These are phyloP conservation scores for Lepisosteus osseus DNA, from an alignment of 2,113 vertebrate genomes.

Conservation along the genomic window DNA sequence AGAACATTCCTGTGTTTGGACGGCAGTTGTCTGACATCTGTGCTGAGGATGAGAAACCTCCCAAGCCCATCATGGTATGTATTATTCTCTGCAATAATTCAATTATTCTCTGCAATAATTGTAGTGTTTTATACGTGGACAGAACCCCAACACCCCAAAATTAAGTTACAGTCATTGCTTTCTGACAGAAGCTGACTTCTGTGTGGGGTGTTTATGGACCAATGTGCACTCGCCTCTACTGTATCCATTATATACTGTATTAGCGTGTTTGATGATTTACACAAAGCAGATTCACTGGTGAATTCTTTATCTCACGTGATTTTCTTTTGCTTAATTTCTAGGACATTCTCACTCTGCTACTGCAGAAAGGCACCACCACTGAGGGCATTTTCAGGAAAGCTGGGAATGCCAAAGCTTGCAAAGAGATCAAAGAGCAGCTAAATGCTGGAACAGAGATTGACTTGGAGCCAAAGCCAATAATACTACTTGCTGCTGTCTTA, in stretches of 20 bases:
- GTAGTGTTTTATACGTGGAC: too few species aligned
- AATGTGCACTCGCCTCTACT: too few species aligned
- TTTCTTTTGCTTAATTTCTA: constrained; percentile 35
- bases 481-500: constrained; percentile 80
- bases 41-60: constrained; percentile 64
- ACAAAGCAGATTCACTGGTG: too few species aligned
- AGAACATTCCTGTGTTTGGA: constrained; percentile 75
- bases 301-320: not conserved
- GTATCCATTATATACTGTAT: too few species aligned
- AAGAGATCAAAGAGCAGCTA: constrained; percentile 79
- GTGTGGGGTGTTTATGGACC: too few species aligned
- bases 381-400: constrained; percentile 90
- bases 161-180: too few species aligned
- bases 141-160: too few species aligned
- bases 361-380: constrained; percentile 76
- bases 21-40: constrained; percentile 74
- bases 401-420: constrained; percentile 81
- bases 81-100: constrained; percentile 1
- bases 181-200: too few species aligned
- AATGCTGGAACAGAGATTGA: constrained; percentile 70
- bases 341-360: constrained; percentile 80
- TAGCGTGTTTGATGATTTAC: too few species aligned
- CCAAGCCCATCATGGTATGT: constrained; percentile 79
- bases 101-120: too few species aligned
- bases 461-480: constrained; percentile 68